These are phyloP conservation scores for Lithobates pipiens DNA, from an alignment of 2,797 vertebrate genomes.

Conservation along the genomic window DNA sequence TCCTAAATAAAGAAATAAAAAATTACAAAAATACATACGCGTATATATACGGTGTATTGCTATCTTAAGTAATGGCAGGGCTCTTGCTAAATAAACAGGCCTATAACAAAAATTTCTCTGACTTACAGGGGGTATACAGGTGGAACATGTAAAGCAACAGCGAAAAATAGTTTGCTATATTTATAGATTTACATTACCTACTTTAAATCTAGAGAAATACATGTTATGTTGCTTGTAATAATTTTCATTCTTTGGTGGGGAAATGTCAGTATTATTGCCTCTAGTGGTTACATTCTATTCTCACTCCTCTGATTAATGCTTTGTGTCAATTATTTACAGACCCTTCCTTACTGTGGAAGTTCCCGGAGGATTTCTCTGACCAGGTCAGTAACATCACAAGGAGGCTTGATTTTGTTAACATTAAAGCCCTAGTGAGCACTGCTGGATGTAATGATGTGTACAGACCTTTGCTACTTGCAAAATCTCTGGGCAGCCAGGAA, in stretches of 20 bases:
- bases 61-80: too few species aligned
- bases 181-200: not conserved
- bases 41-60: too few species aligned
- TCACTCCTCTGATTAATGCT: slow-evolving; percentile 91
- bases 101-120: too few species aligned
- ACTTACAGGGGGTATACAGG: too few species aligned
- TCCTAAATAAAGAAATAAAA: too few species aligned
- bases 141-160: too few species aligned
- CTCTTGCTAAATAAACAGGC: too few species aligned
- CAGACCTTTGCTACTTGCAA: slow-evolving; percentile 22
- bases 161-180: too few species aligned
- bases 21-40: too few species aligned
- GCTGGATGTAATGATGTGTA: slow-evolving; percentile 57
- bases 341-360: slow-evolving; percentile 98
- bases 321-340: slow-evolving; percentile 98
- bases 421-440: slow-evolving; percentile 36
- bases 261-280: slow-evolving; percentile 42
- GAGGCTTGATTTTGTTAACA: slow-evolving; percentile 52
- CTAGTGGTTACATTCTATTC: slow-evolving; percentile 55
- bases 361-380: slow-evolving; percentile 98
- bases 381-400: slow-evolving; percentile 91
- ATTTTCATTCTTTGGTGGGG: slow-evolving; percentile 2
- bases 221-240: not conserved
- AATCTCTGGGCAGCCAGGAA: slow-evolving; percentile 20
- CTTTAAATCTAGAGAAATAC: not conserved